Percentiles rank a stretch among this genome's conserved stretches.
Evolutionary conservation across 2,888 invertebrate genomes (phyloP).

Genomic region (Zhengitettix transpicula): DNA sequence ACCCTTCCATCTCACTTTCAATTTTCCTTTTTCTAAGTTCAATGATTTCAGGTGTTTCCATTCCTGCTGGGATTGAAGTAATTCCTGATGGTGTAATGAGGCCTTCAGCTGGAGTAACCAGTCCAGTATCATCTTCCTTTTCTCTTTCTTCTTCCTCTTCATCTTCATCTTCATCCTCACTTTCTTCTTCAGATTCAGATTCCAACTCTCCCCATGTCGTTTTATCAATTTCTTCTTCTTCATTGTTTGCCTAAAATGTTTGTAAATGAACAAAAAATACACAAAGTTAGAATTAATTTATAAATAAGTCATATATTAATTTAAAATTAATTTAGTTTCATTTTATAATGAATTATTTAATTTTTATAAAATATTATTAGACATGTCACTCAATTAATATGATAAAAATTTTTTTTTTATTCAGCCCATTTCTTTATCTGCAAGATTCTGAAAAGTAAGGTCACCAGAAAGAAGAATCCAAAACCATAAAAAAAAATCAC

Average conservation of each 20-base stretch:
- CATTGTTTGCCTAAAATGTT: conserved; percentile 17
- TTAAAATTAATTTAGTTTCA: too few species aligned
- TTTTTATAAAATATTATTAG: too few species aligned
- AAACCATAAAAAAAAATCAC: too few species aligned
- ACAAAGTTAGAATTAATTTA: neutral
- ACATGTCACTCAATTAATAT: too few species aligned
- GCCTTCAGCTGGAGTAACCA: conserved; percentile 86
- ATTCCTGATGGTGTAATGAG: conserved; percentile 90
- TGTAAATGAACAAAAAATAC: neutral
- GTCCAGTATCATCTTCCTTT: conserved; percentile 56
- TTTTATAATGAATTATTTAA: too few species aligned
- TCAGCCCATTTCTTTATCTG: too few species aligned
- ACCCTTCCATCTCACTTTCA: conserved; percentile 91
- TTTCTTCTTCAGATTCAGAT: conserved; percentile 68
- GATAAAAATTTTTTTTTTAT: too few species aligned
- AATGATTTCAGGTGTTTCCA: conserved; percentile 97
- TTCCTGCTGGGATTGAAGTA: conserved; percentile 76
- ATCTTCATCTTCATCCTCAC: conserved; percentile 41
- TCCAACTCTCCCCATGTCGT: conserved; percentile 95
- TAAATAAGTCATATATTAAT: neutral
- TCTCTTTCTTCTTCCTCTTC: conserved; percentile 35
- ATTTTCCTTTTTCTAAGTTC: conserved; percentile 94
- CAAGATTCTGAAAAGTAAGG: too few species aligned
- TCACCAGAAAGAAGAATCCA: too few species aligned
- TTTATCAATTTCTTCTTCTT: conserved; percentile 81